Percentiles rank a stretch among this genome's conserved stretches.
Conservation (phyloP, 2,797 vertebrate species). For the Carapus acus region DNA sequence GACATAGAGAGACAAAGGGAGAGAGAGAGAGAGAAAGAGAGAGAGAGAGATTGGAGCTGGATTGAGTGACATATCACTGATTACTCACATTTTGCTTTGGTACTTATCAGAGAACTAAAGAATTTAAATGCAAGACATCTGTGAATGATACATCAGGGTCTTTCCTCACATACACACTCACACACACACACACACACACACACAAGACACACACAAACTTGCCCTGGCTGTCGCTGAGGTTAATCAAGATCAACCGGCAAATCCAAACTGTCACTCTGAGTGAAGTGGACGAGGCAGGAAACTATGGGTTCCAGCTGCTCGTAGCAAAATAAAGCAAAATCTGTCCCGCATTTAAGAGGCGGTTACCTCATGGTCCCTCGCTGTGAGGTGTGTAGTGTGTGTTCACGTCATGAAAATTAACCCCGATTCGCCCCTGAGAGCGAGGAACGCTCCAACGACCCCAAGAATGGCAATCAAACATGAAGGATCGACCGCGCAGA, state of each 20-base stretch:
- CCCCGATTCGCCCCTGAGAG: background rate
- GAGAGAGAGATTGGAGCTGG: background rate
- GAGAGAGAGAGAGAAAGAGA: too few relatives aligned
- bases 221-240: too few relatives aligned
- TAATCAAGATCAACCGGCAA: background rate
- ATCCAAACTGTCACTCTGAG: slow-evolving; percentile 3
- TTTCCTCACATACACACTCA: background rate
- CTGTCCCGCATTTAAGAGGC: background rate
- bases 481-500: too few relatives aligned
- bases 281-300: background rate
- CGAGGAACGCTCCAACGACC: too few relatives aligned
- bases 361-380: background rate
- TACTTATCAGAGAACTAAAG: background rate
- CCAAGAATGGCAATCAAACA: too few relatives aligned
- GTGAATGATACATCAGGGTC: background rate
- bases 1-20: too few relatives aligned
- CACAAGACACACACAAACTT: too few relatives aligned
- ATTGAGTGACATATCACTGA: background rate
- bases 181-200: slow-evolving; percentile 1
- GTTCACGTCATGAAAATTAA: background rate
- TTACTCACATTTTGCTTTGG: background rate
- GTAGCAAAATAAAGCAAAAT: background rate
- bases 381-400: background rate
- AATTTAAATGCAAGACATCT: background rate
- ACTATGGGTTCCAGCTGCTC: background rate